These are phyloP conservation scores for Carposina sasakii DNA, from an alignment of 1,140 invertebrate genomes.

Conservation along the genomic window DNA sequence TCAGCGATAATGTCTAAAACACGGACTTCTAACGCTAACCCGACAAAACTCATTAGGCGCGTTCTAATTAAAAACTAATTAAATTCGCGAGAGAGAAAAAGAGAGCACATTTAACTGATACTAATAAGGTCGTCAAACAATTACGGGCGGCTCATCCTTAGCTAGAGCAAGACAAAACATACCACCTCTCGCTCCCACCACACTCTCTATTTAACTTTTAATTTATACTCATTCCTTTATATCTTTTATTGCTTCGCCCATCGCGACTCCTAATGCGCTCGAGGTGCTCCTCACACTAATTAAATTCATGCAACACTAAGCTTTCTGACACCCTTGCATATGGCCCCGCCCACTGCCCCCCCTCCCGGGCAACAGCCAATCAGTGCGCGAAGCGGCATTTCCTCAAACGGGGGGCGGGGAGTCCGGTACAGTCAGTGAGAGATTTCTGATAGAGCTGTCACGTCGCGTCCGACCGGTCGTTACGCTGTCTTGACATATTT, in stretches of 20 bases:
- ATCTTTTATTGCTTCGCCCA: constrained; percentile 72
- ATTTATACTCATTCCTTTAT: constrained; percentile 73
- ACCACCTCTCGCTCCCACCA: constrained; percentile 23
- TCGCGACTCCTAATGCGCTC: constrained; percentile 69
- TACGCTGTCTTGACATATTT: constrained; percentile 68
- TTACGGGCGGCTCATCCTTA: constrained; percentile 50
- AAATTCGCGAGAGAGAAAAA: constrained; percentile 66
- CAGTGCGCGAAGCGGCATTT: constrained; percentile 21
- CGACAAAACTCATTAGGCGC: constrained; percentile 56
- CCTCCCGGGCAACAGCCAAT: constrained; percentile 32
- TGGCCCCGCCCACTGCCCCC: constrained; percentile 32
- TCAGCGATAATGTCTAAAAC: constrained; percentile 23
- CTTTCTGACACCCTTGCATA: constrained; percentile 40
- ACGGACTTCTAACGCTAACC: constrained; percentile 36
- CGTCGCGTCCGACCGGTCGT: constrained; percentile 57
- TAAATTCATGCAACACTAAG: constrained; percentile 72
- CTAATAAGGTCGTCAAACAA: constrained; percentile 73
- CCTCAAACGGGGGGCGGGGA: constrained; percentile 34
- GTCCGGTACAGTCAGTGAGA: constrained; percentile 44
- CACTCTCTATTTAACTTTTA: constrained; percentile 71
- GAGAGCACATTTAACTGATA: constrained; percentile 70
- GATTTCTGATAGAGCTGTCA: constrained; percentile 68
- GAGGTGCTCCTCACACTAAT: constrained; percentile 70
- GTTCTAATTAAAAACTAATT: constrained; percentile 69
- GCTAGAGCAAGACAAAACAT: constrained; percentile 31